Base-by-base conservation (phyloP, 2,113 vertebrate genomes). In the Xenus cinereus region DNA sequence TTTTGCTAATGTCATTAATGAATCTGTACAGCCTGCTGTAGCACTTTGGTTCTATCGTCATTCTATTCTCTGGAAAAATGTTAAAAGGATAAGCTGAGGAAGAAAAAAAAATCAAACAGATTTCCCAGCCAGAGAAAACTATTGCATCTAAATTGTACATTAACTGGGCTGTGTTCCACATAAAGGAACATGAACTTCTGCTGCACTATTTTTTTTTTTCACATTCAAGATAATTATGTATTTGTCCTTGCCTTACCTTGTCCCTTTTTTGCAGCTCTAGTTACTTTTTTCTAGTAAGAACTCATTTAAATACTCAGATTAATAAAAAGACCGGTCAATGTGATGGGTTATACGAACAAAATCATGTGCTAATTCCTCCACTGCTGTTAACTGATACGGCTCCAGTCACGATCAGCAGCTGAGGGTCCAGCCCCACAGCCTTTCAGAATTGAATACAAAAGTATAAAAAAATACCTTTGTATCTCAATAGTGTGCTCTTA, bases 201-300 rank as follows among this genome's bases (percentile, higher is more conserved):
- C 71, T 95, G 76, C 79, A 95, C 87, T 54, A 26, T 22, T 76
- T 67, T 86, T 84, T 74, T 41, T 66, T 45, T 66, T 53, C 79
- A 93, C 87, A 78, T 89, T 87, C 35, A 60, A 84, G 84, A 84
- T 97, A 97, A 97, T 97, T 97, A 96, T 92, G 74, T 67, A 90
- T 95, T 97, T 98, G 95, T 97, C 96, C 94, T 97, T 98, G 83
- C 69, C 80, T 97, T 97, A 95, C 87, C 87, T 97, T 95, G 62
- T 33, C 84, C 89, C 51, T 78, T 94, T 87, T 94, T 95, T 90
- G 91, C 89, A 96, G 79, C 39, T 91, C 92, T n/a, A 88, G 45
- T 77, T 94, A 89, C 37, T 59, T 91, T 95, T 78, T 91, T 90
- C 33, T 62, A 88, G 32, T 77, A 87, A 82, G 48, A 87, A 59